Evolutionary conservation across 2,113 vertebrate species (phyloP), one percentile per base, ranked within the genome.

Genomic region (Mustela lutreola): DNA sequence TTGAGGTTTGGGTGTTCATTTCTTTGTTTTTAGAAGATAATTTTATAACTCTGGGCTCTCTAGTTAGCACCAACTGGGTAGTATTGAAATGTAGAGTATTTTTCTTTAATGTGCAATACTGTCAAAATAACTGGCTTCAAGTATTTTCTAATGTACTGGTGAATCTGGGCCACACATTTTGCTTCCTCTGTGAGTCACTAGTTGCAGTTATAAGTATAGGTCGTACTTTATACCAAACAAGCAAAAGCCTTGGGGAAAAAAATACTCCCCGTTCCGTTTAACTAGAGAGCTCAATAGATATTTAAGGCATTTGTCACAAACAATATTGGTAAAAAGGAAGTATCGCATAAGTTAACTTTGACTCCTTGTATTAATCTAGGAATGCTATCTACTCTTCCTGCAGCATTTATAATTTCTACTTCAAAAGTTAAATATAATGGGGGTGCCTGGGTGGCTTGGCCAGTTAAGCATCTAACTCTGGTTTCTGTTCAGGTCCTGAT

Each of bases 291-390:
- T 45, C n/a, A 86, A 73, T 50, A 60, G 24, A 76, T 92, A 88
- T 95, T 89, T 70, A 84, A 82, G 75, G 4, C 71, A 83, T 79
- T 91, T 95, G 24, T 95, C 60, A 96, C 22, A 71, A 95, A 76
- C 22, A 42, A 12, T 87, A 75, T 75, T 1, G 10, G 76, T 81
- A 78, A 95, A 93, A 86, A 67, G 87, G 12, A 93, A 89, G 14
- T 22, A 5, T 63, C 21, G 26, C 45, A 7, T 89, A 16, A 78
- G 45, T 88, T 94, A 24, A 65, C 50, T 92, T 92, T 82, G 63
- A 24, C 48, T 94, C 53, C 26, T 93, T 71, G 31, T 75, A n/a
- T 62, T 91, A 48, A 58, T 15, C 28, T 19, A 50, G 53, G 14
- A 63, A 45, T 48, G n/a, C 9, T 63, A 3, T 33, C 33, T 62